Evolutionary conservation across 2,888 invertebrate genomes (phyloP), one percentile per base, ranked within the genome.

Genomic region (Chrysodeixis includens): DNA sequence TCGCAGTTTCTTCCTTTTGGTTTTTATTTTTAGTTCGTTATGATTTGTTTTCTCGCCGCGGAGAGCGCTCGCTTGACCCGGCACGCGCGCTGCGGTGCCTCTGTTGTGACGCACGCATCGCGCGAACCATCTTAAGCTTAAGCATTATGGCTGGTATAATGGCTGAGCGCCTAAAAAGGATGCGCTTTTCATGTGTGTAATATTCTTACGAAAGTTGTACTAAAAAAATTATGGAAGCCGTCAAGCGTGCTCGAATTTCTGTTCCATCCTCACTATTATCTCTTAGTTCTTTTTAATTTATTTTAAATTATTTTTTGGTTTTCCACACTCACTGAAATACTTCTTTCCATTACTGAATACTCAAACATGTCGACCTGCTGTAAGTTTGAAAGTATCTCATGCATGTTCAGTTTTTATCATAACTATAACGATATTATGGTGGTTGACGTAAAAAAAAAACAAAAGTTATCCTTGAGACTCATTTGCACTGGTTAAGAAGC

Each of bases 1-100:
- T 93, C 93, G 94, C 93, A 93, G 92, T 93, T 93, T 93, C 93
- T 93, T 86, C 82, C 71, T 83, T 86, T 82, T 78, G 67, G 83
- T 86, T 82, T 82, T 79, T 76, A 54, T 66, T 35, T 73, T 76
- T 30, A 44, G 66, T 74, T 76, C n/a, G 53, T 69, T 77, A 51
- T 65, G 56, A 54, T 81, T 79, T 74, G 4, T 61, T 46, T 74
- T 61, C 54, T 76, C 62, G 63, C 52, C 64, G 54, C 52, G 72
- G 69, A 58, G 70, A 64, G 76, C 54, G 76, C 66, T 51, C 69
- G 74, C 79, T 67, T 71, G 76, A 58, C 56, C 35, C 74, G 71
- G 54, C 72, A 68, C 66, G 59, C 26, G 51, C 51, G 53, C 53
- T 46, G 35, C 60, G 46, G 12, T 30, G 58, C 65, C n/a, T 40